Evolutionary conservation across 1,140 invertebrate genomes (phyloP), one percentile per base, ranked within the genome.

Genomic region (Meloidogyne exigua): DNA sequence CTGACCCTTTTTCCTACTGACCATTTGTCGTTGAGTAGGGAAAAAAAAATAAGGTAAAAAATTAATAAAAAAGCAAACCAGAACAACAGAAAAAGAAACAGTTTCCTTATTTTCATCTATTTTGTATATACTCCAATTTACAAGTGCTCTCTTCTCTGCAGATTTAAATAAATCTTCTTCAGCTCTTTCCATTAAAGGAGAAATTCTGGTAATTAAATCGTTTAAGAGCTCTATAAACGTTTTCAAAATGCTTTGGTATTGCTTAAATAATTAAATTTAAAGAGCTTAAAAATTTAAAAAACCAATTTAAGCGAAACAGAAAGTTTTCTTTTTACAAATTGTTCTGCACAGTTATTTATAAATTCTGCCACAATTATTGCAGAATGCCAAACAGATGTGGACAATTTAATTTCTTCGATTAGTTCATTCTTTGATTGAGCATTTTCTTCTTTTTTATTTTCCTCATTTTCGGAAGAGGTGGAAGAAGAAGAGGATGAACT

Each of bases 171-270:
- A 0, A 5, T 57, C 49, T 18, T 44, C 25, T 69, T 18, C 57
- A n/a, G n/a, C n/a, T n/a, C n/a, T n/a, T 12, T 21, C 21, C 32
- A 75, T 74, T n/a, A 32, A 15, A 5, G 74, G 21, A 10, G 26
- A n/a, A 18, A 75, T 63, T 25, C 39, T 7, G 12, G 36, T 28
- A 49, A 75, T 18, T 57, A 75, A 69, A 39, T 75, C 70, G n/a
- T 75, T 75, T 36, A 75, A 42, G 1, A 74, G 32, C 13, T 75
- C 74, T 1, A 75, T 25, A 25, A 75, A 75, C 18, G 72, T 62
- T 74, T 75, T 68, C 5, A 75, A 21, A 65, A 75, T 25, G 36
- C 62, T 74, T 68, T 75, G 74, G 21, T 67, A 75, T 62, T 75
- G 74, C 74, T 75, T 23, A 68, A 75, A 76, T 25, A 23, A 15